Evolutionary conservation across 2,888 invertebrate genomes (phyloP).

Genomic region (Gortyna flavago): DNA sequence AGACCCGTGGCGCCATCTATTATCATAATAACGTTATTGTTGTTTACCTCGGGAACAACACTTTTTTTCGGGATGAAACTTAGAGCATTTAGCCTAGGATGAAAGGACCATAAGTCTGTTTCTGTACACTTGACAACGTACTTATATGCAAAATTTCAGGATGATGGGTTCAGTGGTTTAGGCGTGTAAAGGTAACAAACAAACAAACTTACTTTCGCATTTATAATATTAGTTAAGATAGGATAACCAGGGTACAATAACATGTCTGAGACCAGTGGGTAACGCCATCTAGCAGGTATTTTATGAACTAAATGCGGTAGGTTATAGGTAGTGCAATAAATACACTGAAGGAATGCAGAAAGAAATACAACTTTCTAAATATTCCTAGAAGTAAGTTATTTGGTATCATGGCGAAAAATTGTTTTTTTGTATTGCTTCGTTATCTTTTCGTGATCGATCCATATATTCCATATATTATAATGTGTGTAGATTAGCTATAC

Average conservation of each 20-base stretch:
- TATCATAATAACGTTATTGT: no score
- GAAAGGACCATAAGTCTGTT: no score
- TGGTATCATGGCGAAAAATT: background rate
- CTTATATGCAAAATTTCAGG: no score
- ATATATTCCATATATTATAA: background rate
- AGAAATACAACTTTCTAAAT: background rate
- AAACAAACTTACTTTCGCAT: no score
- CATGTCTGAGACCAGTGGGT: background rate
- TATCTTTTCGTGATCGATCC: background rate
- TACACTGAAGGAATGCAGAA: background rate
- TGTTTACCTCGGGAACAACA: no score
- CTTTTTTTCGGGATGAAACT: no score
- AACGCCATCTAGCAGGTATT: slow-evolving; percentile 33
- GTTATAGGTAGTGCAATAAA: background rate
- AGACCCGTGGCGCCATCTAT: no score
- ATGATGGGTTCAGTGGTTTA: no score
- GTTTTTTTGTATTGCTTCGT: background rate
- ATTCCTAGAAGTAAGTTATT: background rate
- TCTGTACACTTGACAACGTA: no score
- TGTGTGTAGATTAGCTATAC: slow-evolving; percentile 1
- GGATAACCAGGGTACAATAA: background rate
- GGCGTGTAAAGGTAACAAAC: no score
- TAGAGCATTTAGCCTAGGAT: no score
- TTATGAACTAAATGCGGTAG: slow-evolving; percentile 6
- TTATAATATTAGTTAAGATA: no score